Base-by-base conservation (phyloP, 1,140 invertebrate genomes). In the Cepaea nemoralis region DNA sequence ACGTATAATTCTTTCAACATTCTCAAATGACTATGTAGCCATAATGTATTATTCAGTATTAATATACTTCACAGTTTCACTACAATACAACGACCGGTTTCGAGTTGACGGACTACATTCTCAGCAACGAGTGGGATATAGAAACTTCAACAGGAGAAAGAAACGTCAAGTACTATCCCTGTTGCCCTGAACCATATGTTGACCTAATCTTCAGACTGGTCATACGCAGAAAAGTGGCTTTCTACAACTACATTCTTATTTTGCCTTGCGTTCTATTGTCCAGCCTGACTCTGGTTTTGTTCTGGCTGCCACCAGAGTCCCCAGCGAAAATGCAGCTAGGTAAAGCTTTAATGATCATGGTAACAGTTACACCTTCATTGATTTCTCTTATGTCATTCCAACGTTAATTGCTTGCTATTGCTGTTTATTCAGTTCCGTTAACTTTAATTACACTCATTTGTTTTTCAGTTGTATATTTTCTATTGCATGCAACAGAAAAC, bases 221-320 rank as follows among this genome's bases (percentile, higher is more conserved):
- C 73, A 86, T 92, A 16, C 85, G 87, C 76, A 80, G 91, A 37
- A 88, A 91, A 80, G 89, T 90, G 67, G 91, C 89, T 40, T 92
- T 92, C 85, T 92, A 92, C 81, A 91, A 89, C 77, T 91, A 91
- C 84, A 92, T 92, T 79, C 84, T 92, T 59, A 90, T 92, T 31
- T 84, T 92, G 74, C 91, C 91, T 8, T 90, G 90, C 78, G 90
- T 91, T 5, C 86, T 92, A 14, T 83, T 92, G 37, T 92, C 91
- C 24, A 91, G 87, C 22, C 84, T 92, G 37, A 92, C 91, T 16
- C 83, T 92, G 77, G 91, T 92, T 27, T 86, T 92, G 19, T 92
- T 92, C 85, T 92, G 91, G 91, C 84, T 92, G 63, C 91, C 91
- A 22, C 91, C 92, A 88, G 92, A 92, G 83, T 91, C 91, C 27